Evolutionary conservation across 2,113 vertebrate genomes (phyloP).

Genomic region (Gambusia holbrooki): DNA sequence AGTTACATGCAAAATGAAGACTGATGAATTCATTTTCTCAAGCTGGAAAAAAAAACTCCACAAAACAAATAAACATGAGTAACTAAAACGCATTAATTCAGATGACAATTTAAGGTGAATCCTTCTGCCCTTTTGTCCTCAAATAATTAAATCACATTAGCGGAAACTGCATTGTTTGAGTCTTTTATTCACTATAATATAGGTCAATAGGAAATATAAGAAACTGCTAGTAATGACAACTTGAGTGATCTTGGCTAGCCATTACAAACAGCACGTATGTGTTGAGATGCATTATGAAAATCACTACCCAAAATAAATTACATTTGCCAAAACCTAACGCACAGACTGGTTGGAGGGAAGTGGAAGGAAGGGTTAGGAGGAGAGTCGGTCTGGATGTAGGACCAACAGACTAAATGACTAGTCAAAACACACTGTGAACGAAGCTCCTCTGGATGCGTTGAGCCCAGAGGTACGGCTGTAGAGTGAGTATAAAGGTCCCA

Average conservation of each 20-base stretch:
- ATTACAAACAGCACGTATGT: constrained; percentile 74
- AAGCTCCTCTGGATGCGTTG: constrained; percentile 62
- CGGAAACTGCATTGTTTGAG: constrained; percentile 72
- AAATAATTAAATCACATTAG: constrained; percentile 73
- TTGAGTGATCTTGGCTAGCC: constrained; percentile 73
- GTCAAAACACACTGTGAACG: constrained; percentile 67
- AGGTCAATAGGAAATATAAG: constrained; percentile 79
- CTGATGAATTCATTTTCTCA: constrained; percentile 51
- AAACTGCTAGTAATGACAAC: constrained; percentile 77
- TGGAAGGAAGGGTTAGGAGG: constrained; percentile 32
- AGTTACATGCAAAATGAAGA: constrained; percentile 72
- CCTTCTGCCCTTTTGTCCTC: constrained; percentile 56
- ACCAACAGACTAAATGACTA: constrained; percentile 59
- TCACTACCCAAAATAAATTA: constrained; percentile 76
- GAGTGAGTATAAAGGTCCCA: constrained; percentile 86
- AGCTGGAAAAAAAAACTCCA: constrained; percentile 37
- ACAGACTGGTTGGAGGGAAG: constrained; percentile 51
- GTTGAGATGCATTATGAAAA: constrained; percentile 65
- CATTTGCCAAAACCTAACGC: constrained; percentile 71
- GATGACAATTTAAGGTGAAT: constrained; percentile 50
- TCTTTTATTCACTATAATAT: constrained; percentile 78
- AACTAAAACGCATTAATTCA: constrained; percentile 51
- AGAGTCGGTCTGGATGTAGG: constrained; percentile 43
- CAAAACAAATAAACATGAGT: constrained; percentile 43
- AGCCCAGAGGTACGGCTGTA: constrained; percentile 71